Evolutionary conservation across 1,140 invertebrate species (phyloP), one percentile per base, ranked within the genome.

Genomic region (Eciton burchellii): DNA sequence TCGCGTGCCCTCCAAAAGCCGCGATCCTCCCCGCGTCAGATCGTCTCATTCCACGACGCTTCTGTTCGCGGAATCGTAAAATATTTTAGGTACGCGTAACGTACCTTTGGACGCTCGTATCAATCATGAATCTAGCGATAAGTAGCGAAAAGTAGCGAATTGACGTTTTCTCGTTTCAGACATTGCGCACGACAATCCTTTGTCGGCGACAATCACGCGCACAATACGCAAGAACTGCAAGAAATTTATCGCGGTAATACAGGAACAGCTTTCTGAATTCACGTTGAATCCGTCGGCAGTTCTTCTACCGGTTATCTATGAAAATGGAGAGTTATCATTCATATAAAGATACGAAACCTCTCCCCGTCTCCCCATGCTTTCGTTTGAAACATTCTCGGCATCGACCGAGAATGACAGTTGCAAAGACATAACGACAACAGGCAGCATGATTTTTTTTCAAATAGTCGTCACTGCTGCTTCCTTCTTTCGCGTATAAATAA

Each of bases 1-100:
- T 88, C 52, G 60, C 29, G 73, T 52, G 56, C 24, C n/a, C n/a
- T 59, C 59, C 54, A 74, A 45, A 41, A 87, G 60, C 57, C 72
- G 52, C 11, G 21, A 56, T 2, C 11, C 47, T 82, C 54, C 16
- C 57, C 14, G 11, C 16, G 45, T 68, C 59, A 60, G 6, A 21
- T 19, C 24, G 8, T n/a, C n/a, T 21, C n/a, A 5, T 47, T 35
- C n/a, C 11, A 11, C 35, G 6, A 54, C 19, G 29, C 57, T 81
- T n/a, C 8, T 11, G 6, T 47, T n/a, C 60, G 11, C 19, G 11
- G n/a, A 73, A 60, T 59, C 12, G 16, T 73, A 8, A n/a, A n/a
- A 41, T 43, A 66, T 73, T 77, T 35, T 77, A n/a, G 29, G 6
- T 14, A 19, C 12, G 16, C 12, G n/a, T 82, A 11, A 71, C 41